These are phyloP conservation scores for Crypturellus tataupa DNA, from an alignment of 2,797 vertebrate species.

Conservation along the genomic window DNA sequence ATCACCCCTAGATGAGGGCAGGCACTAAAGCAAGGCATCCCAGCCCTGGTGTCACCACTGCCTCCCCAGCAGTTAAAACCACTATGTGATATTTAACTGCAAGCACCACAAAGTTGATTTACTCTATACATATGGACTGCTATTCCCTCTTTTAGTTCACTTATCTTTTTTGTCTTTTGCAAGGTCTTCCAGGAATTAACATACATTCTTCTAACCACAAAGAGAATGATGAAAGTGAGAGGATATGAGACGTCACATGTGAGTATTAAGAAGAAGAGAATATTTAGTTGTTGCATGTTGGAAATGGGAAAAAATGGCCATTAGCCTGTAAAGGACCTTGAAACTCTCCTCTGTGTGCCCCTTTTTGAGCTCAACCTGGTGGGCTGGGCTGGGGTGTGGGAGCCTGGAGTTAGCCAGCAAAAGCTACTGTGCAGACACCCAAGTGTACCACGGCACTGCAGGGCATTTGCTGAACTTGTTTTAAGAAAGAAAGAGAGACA, in stretches of 20 bases:
- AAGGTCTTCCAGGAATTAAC: constrained; percentile 18
- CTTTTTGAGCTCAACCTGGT: not conserved
- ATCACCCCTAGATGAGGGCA: not conserved
- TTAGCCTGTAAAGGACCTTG: constrained; percentile 10
- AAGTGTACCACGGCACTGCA: not conserved
- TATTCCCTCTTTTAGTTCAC: not conserved
- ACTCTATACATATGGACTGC: not conserved
- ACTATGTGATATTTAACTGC: not conserved
- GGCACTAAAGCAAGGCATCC: not conserved
- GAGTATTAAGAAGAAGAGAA: not conserved
- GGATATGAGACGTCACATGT: not conserved
- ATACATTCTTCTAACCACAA: not conserved
- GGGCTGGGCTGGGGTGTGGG: not conserved
- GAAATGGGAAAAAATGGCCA: not conserved
- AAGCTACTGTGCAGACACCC: not conserved
- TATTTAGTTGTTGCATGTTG: constrained; percentile 11
- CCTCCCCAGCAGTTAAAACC: not conserved
- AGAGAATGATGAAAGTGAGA: constrained; percentile 10
- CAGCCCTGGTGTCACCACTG: not conserved
- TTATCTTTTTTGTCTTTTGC: not conserved
- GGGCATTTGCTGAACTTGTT: not conserved
- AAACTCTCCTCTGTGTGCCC: not conserved
- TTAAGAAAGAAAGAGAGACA: no score
- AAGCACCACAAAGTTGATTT: not conserved
- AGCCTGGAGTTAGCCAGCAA: not conserved